Percentiles rank a stretch among this genome's conserved stretches.
Evolutionary conservation across 1,140 invertebrate genomes (phyloP).

Genomic region (Rhyacophila brunnea): DNA sequence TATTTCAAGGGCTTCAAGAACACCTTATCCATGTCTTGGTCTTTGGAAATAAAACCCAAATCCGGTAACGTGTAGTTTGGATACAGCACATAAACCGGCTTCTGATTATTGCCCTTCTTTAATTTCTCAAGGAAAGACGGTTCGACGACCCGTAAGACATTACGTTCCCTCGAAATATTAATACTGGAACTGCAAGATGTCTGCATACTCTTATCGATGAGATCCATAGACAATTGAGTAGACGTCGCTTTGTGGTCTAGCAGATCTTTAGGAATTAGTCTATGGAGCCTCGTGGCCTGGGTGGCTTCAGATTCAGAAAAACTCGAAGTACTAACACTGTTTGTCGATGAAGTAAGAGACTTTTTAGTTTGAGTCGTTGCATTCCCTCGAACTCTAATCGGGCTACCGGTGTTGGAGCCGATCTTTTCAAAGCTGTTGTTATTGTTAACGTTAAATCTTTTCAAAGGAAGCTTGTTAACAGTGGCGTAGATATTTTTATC

Average conservation of each 20-base stretch:
- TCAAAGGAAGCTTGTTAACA: constrained; percentile 49
- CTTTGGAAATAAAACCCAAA: constrained; percentile 75
- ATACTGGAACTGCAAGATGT: constrained; percentile 57
- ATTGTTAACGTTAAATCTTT: constrained; percentile 54
- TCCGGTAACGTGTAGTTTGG: constrained; percentile 90
- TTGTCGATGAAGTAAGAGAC: constrained; percentile 47
- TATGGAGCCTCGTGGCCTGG: constrained; percentile 52
- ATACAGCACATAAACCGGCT: constrained; percentile 86
- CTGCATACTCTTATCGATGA: constrained; percentile 72
- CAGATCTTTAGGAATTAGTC: constrained; percentile 42
- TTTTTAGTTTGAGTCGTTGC: constrained; percentile 39
- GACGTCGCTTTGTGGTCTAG: constrained; percentile 52
- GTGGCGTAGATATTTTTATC: constrained; percentile 51
- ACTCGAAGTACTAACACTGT: constrained; percentile 54
- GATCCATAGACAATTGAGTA: constrained; percentile 58
- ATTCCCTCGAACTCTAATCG: constrained; percentile 45
- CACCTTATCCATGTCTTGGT: constrained; percentile 62
- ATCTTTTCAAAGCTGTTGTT: constrained; percentile 41
- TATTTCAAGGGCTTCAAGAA: constrained; percentile 55
- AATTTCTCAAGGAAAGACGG: constrained; percentile 65
- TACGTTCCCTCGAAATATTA: constrained; percentile 43
- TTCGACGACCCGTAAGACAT: constrained; percentile 58
- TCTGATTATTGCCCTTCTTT: constrained; percentile 61
- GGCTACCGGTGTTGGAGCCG: constrained; percentile 41
- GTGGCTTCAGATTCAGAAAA: constrained; percentile 55